Base-by-base conservation (phyloP, 2,888 invertebrate genomes). In the Orgyia antiqua region DNA sequence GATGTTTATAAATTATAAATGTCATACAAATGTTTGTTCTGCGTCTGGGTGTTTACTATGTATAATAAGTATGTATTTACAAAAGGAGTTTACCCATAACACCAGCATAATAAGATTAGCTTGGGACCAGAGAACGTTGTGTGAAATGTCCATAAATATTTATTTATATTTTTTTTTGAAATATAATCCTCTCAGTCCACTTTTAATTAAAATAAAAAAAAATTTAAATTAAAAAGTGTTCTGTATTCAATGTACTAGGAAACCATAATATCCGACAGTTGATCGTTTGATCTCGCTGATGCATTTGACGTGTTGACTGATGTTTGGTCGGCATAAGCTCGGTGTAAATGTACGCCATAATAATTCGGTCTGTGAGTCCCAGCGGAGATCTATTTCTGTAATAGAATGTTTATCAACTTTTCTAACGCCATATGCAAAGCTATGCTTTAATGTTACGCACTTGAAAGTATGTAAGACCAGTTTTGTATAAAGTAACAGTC, bases 281-380 rank as follows among this genome's bases (percentile, higher is more conserved):
- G 30, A 44, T 37, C 53, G 36, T 60, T 60, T 60, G 60, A 60
- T 60, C 56, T 57, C 37, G 13, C 33, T 43, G 50, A 50, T 53
- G 47, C 54, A 40, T 48, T 42, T 48, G 53, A 53, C 51, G 48
- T 50, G 58, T 46, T 60, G 60, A 60, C 45, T 53, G 60, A 60
- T 46, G 58, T 44, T 42, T 40, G 45, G 27, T 41, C 7, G 33
- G 39, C 46, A 18, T 39, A 37, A 33, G 45, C 45, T 36, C 31
- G 33, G 32, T 30, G 36, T 34, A 42, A 51, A 42, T 37, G 51
- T 29, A 30, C 36, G 53, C 31, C 42, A 34, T 46, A 44, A 42
- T 45, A 23, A 42, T 43, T 46, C 31, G 39, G 43, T 43, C 43
- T 42, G 39, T 31, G 43, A 36, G 33, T 35, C 26, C 31, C 33